Percentiles rank a stretch among this genome's conserved stretches.
These are phyloP conservation scores for Prunella strophiata DNA, from an alignment of 2,797 vertebrate genomes.

Conservation along the genomic window DNA sequence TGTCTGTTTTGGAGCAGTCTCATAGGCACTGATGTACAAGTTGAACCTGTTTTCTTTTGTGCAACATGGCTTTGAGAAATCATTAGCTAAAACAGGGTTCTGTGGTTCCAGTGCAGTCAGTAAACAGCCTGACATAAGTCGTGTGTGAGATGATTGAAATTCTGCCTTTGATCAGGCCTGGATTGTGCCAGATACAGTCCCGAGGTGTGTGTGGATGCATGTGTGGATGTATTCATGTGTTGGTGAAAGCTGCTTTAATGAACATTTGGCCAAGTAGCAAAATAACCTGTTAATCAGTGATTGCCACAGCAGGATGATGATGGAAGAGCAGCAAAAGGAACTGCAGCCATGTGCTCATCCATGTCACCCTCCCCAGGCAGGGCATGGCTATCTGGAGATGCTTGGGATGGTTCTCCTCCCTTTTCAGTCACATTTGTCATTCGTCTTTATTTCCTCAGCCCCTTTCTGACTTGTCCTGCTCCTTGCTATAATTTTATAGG, in stretches of 20 bases:
- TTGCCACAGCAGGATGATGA: background rate
- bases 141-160: background rate
- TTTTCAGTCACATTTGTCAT: background rate
- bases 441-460: background rate
- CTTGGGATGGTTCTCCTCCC: background rate
- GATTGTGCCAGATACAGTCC: background rate
- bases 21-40: slow-evolving; percentile 46
- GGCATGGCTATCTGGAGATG: background rate
- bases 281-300: fast-evolving
- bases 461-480: fast-evolving
- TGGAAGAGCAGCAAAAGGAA: background rate
- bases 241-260: background rate
- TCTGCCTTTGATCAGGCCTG: slow-evolving; percentile 12
- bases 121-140: background rate
- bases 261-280: background rate
- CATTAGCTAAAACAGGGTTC: slow-evolving; percentile 20
- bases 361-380: background rate
- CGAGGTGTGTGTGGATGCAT: fast-evolving
- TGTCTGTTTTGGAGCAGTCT: slow-evolving; percentile 66
- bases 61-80: slow-evolving; percentile 50
- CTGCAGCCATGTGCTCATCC: background rate
- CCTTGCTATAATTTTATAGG: background rate
- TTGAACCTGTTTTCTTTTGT: slow-evolving; percentile 57
- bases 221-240: fast-evolving
- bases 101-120: background rate